phyloP scores from a whole-genome alignment of 2,888 invertebrate species.

The Metacarcinus magister region DNA sequence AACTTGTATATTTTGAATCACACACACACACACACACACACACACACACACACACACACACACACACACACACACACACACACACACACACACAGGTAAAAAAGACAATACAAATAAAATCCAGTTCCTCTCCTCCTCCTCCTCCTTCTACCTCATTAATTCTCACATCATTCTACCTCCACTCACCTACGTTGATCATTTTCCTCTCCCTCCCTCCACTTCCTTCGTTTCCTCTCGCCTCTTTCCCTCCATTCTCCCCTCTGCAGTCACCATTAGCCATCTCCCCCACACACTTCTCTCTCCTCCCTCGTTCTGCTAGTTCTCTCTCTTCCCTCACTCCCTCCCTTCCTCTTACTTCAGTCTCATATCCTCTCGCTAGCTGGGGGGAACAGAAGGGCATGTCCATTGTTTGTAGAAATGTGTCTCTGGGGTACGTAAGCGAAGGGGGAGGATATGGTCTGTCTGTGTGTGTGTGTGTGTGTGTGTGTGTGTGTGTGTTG shows the following conservation, averaged over 20 bases:
- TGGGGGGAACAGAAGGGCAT: not conserved
- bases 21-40: constrained; percentile 31
- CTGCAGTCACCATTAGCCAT: not conserved
- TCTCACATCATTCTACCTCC: not conserved
- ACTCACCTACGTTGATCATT: not conserved
- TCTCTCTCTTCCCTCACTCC: not conserved
- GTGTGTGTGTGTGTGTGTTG: constrained; percentile 18
- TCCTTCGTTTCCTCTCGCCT: not conserved
- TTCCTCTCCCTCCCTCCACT: not conserved
- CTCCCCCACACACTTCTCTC: not conserved
- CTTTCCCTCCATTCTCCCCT: not conserved
- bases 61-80: constrained; percentile 11
- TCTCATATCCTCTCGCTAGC: not conserved
- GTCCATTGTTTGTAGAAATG: constrained; percentile 39
- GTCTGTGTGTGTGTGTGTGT: not conserved
- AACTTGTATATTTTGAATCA: not conserved
- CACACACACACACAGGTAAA: not conserved
- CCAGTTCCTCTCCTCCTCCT: not conserved
- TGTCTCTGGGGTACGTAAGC: not conserved
- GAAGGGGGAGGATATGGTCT: not conserved
- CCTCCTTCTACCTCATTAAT: not conserved
- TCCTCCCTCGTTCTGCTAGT: not conserved
- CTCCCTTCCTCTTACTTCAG: not conserved
- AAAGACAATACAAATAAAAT: not conserved
- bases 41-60: not conserved